Base-by-base conservation (phyloP, 2,797 vertebrate genomes). In the Myotis vivesi region DNA sequence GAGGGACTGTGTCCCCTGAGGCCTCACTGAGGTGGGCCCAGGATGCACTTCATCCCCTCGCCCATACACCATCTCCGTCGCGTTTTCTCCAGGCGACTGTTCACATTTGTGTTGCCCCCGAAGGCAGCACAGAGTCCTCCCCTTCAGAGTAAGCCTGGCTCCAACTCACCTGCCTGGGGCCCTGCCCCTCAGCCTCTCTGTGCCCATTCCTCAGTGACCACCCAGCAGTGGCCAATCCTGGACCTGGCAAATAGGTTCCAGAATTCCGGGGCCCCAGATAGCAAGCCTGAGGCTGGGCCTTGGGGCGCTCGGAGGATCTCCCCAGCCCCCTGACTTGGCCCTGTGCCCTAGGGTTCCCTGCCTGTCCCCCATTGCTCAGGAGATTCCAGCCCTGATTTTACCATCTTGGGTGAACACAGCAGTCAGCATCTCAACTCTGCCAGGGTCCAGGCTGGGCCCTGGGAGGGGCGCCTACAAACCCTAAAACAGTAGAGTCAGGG, bases 11-110 rank as follows among this genome's bases (percentile, higher is more conserved):
- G 33, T 64, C 33, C n/a, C 44, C 77, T 64, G 46, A 25, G 55
- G 57, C 33, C 57, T 46, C 22, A 17, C n/a, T 0, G 2, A n/a
- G 46, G 30, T 46, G 57, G 44, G 13, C 4, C 6, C 1, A 2
- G 46, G 36, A 15, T 0, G 2, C 36, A 25, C 22, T 44, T 9
- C 30, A 8, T 9, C 64, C 53, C 28, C 19, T 76, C 25, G 8
- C 15, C 33, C 8, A n/a, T 12, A 22, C 15, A 19, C 86, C 10
- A 1, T 38, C 79, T 41, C 38, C 22, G 20, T n/a, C 28, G 36
- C 12, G 15, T 28, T 51, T 77, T 30, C 33, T 33, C 28, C 6
- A 51, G 22, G 22, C 22, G 57, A 28, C 46, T 5, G 3, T 55
- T 49, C 38, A 4, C 6, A 1, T 83, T 25, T 30, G 13, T 36